These are phyloP conservation scores for Melipona beecheii DNA, from an alignment of 2,888 invertebrate genomes.

Conservation along the genomic window DNA sequence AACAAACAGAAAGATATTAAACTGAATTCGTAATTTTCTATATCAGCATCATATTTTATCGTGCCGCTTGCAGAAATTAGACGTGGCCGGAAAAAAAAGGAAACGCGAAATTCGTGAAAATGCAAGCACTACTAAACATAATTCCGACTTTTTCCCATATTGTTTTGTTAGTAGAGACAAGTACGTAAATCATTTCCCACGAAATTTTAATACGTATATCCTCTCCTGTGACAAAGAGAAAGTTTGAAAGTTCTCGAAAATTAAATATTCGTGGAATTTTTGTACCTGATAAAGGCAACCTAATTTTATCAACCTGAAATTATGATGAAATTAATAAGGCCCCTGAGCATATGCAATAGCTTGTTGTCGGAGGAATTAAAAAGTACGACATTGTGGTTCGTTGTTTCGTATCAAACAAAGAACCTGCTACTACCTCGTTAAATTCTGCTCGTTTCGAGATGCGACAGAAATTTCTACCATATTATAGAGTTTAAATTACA, in stretches of 20 bases:
- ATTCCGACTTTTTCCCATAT: no score
- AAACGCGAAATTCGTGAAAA: background rate
- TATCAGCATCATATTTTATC: background rate
- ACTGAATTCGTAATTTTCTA: no score
- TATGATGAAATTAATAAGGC: background rate
- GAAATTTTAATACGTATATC: background rate
- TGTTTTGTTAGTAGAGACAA: background rate
- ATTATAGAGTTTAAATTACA: background rate
- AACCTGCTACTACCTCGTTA: background rate
- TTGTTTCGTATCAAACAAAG: background rate
- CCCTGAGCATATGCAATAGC: background rate
- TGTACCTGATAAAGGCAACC: background rate
- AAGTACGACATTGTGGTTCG: background rate
- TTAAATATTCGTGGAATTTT: background rate
- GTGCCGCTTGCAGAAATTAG: background rate
- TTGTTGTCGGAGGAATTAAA: no score
- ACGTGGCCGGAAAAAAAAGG: background rate
- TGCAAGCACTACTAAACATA: background rate
- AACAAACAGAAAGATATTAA: no score
- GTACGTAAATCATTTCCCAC: background rate
- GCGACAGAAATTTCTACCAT: background rate
- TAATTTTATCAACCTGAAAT: background rate
- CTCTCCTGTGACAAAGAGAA: background rate
- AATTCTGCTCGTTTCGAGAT: background rate
- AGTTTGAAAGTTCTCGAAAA: background rate